Evolutionary conservation across 2,888 invertebrate species (phyloP), one percentile per base, ranked within the genome.

Genomic region (Eulithis prunata): DNA sequence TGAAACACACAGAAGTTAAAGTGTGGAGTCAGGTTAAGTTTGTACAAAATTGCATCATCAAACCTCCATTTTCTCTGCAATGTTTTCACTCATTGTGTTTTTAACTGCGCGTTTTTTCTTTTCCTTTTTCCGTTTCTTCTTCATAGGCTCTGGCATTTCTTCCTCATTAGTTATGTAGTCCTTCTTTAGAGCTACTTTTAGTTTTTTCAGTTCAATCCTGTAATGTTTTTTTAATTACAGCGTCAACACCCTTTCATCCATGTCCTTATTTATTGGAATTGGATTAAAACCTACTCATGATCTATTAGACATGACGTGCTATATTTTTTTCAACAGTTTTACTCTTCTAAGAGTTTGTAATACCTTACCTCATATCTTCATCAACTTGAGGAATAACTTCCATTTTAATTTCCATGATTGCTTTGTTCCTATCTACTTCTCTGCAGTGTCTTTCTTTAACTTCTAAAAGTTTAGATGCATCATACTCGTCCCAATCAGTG

Each of bases 161-260:
- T 84, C 77, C 7, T 75, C 80, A n/a, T 82, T 85, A 1, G 64
- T 78, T 63, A 70, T 68, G 61, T 90, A 90, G 59, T 91, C 90
- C 36, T 70, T 71, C 73, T 81, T 83, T 28, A 91, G 71, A 7
- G 90, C 87, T 28, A 62, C 70, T 65, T 82, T 86, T 2, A 91
- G 61, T 55, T 71, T 57, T 51, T 81, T 81, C 1, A 85, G 70
- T 75, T 89, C 88, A 12, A 71, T 47, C 51, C 90, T 90, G 59
- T 43, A 53, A 47, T 21, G 21, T 21, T 21, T 21, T 21, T 21
- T 21, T 21, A 21, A 21, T 21, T 21, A 21, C 21, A 21, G 21
- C 21, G 21, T 21, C 21, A 21, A 21, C 21, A 21, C 21, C 21
- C 21, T 21, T 21, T 21, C 21, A 21, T 21, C 2, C 21, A 21